Percentiles rank a stretch among this genome's conserved stretches.
Evolutionary conservation across 2,888 invertebrate species (phyloP).

Genomic region (Seira sanloemensis): DNA sequence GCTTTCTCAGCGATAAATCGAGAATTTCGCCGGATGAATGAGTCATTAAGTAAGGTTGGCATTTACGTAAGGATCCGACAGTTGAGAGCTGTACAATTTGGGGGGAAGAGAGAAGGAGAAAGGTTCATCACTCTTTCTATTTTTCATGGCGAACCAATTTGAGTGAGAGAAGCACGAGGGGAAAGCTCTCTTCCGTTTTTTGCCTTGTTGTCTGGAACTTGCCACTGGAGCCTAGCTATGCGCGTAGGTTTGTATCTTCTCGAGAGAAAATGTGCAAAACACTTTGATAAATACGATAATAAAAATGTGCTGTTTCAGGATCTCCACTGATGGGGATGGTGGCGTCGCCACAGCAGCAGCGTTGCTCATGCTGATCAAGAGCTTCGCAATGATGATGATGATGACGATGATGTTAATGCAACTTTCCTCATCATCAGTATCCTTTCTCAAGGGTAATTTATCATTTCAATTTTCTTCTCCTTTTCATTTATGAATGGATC

Average conservation of each 20-base stretch:
- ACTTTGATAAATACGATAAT: background rate
- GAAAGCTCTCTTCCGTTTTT: background rate
- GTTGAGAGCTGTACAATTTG: background rate
- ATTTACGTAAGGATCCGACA: background rate
- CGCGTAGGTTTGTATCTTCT: background rate
- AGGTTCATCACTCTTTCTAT: conserved; percentile 8
- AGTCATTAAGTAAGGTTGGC: conserved; percentile 14
- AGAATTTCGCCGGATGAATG: background rate
- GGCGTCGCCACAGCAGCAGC: background rate
- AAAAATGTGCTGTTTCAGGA: background rate
- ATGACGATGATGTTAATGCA: background rate
- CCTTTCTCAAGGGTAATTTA: conserved; percentile 41
- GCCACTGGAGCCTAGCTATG: background rate
- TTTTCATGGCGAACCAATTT: conserved; percentile 10
- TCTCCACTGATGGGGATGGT: background rate
- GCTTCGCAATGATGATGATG: conserved; percentile 13
- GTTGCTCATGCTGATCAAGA: conserved; percentile 15
- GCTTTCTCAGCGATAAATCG: background rate
- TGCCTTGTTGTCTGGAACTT: background rate
- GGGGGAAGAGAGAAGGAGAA: background rate
- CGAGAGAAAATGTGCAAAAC: background rate
- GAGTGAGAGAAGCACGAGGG: background rate
- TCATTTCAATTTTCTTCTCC: conserved; percentile 39
- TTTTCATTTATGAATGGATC: conserved; percentile 19
- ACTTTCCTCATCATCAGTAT: conserved; percentile 30